Conservation (phyloP, 2,888 invertebrate genomes). For the Dexiosoma caninum region DNA sequence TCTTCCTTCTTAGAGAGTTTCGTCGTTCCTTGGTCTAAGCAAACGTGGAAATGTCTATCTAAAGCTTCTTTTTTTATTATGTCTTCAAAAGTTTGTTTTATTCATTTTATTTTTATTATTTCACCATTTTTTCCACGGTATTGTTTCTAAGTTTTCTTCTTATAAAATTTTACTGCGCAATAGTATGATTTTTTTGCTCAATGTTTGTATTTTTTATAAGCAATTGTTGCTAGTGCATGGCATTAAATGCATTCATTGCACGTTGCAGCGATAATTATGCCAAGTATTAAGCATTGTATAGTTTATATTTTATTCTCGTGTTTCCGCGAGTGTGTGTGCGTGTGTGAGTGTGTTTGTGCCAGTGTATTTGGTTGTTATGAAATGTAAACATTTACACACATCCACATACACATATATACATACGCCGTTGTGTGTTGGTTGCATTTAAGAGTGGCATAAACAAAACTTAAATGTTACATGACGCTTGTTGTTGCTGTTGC, state of each 20-base stretch:
- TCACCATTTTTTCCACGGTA: slow-evolving; percentile 13
- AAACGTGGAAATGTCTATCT: slow-evolving; percentile 61
- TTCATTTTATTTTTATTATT: slow-evolving; percentile 37
- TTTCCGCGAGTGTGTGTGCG: neutral
- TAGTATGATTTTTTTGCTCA: slow-evolving; percentile 29
- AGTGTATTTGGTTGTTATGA: slow-evolving; percentile 4
- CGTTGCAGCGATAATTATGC: slow-evolving; percentile 63
- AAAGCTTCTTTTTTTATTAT: no score
- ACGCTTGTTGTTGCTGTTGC: slow-evolving; percentile 2
- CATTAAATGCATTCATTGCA: slow-evolving; percentile 62
- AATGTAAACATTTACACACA: slow-evolving; percentile 15
- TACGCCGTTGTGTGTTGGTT: slow-evolving; percentile 8
- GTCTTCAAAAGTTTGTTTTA: slow-evolving; percentile 35
- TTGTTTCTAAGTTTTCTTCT: slow-evolving; percentile 32
- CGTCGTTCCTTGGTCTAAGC: slow-evolving; percentile 42
- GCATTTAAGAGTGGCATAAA: slow-evolving; percentile 36
- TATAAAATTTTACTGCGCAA: slow-evolving; percentile 59
- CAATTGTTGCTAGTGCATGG: slow-evolving; percentile 46
- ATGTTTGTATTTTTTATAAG: neutral
- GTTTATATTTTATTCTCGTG: slow-evolving; percentile 26
- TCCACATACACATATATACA: neutral
- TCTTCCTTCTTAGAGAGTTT: slow-evolving; percentile 35
- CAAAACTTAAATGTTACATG: slow-evolving; percentile 39
- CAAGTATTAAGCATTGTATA: slow-evolving; percentile 58
- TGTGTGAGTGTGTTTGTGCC: neutral